phyloP scores from a whole-genome alignment of 2,888 invertebrate genomes.

The Stramonita haemastoma region DNA sequence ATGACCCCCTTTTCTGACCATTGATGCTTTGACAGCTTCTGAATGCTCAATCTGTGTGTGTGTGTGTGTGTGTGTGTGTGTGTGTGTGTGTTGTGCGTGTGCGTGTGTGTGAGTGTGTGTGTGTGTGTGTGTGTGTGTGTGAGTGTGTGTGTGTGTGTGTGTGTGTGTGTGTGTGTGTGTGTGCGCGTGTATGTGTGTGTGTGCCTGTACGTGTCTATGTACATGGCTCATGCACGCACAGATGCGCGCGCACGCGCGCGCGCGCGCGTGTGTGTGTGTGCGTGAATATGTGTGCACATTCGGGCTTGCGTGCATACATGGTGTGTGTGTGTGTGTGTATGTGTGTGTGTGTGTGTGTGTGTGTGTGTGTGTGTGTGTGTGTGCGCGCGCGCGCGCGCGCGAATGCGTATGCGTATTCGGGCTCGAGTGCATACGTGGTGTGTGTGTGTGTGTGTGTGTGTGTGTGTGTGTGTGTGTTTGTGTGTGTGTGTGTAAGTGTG shows the following conservation, averaged over 20 bases:
- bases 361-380: slow-evolving; percentile 21
- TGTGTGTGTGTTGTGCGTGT: not conserved
- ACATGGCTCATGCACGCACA: not conserved
- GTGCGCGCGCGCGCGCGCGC: not conserved
- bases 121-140: not conserved
- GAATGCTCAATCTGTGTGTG: no score
- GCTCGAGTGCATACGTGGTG: not conserved
- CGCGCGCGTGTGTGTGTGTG: not conserved
- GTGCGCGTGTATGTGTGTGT: not conserved
- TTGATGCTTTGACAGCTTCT: no score
- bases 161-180: not conserved
- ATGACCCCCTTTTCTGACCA: no score
- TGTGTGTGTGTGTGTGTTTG: slow-evolving; percentile 5
- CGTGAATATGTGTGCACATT: not conserved
- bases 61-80: not conserved
- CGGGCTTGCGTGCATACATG: not conserved
- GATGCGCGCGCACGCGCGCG: no score
- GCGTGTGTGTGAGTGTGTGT: not conserved
- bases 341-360: slow-evolving; percentile 23
- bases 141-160: not conserved
- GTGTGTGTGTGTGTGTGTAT: slow-evolving; percentile 17
- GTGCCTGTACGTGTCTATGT: not conserved
- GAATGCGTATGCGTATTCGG: not conserved
- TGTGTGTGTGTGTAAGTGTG: slow-evolving; percentile 8
- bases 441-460: not conserved